A percentile compares a stretch with the other conserved stretches of the same genome.
These are phyloP conservation scores for Acomys russatus DNA, from an alignment of 2,797 vertebrate genomes.

Conservation along the genomic window DNA sequence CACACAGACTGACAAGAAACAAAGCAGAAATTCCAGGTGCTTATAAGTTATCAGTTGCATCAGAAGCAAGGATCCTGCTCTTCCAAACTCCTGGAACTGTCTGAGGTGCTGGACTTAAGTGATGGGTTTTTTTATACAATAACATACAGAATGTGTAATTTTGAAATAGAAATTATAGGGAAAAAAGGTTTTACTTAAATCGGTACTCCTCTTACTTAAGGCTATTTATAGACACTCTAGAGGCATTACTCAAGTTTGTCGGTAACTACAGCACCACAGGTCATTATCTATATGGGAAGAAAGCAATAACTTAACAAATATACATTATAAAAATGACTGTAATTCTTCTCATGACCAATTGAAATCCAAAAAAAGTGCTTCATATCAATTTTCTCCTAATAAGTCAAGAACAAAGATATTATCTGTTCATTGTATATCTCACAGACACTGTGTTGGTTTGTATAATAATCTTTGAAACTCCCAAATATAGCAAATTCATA, in stretches of 20 bases:
- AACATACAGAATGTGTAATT: not conserved
- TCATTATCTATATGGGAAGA: not conserved
- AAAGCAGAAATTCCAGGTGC: not conserved
- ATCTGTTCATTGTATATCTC: conserved; percentile 48
- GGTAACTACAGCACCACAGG: conserved; percentile 20
- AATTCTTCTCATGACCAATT: conserved; percentile 48
- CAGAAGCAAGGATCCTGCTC: not conserved
- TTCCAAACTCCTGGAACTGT: not conserved
- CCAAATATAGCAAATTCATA: conserved; percentile 47
- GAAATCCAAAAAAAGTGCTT: conserved; percentile 38
- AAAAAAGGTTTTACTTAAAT: conserved; percentile 33
- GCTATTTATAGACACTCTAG: not conserved
- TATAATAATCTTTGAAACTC: conserved; percentile 12
- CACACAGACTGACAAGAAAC: not conserved
- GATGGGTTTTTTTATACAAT: not conserved
- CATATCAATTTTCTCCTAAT: not conserved
- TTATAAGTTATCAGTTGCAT: not conserved
- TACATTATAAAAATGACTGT: conserved; percentile 56
- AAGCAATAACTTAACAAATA: not conserved
- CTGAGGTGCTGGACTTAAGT: not conserved
- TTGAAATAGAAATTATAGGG: conserved; percentile 44
- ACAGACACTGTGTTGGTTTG: not conserved
- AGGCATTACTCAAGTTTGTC: not conserved
- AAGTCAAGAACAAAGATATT: conserved; percentile 59
- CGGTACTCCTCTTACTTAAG: not conserved